Evolutionary conservation across 2,113 vertebrate species (phyloP).

Genomic region (Zonotrichia leucophrys): DNA sequence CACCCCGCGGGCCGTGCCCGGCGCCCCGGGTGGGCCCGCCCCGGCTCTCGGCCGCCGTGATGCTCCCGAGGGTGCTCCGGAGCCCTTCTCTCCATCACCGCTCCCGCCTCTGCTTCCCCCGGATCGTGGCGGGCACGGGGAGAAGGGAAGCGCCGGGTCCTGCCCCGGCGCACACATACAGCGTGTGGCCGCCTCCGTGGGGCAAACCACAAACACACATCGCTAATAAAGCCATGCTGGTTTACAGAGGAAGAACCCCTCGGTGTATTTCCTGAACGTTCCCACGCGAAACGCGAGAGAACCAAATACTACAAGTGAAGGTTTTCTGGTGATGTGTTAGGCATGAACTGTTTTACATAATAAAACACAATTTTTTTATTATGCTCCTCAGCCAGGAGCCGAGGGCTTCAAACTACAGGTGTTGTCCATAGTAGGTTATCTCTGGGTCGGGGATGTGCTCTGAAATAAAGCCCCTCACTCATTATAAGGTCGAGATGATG

Average conservation of each 20-base stretch:
- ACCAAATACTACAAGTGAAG: background rate
- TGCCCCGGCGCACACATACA: background rate
- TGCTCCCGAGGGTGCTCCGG: background rate
- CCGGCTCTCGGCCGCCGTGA: background rate
- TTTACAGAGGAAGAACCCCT: background rate
- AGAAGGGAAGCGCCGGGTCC: fast-evolving
- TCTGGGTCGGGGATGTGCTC: background rate
- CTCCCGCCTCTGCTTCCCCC: background rate
- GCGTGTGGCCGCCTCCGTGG: background rate
- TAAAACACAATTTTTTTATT: background rate
- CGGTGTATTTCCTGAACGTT: fast-evolving
- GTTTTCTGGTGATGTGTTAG: background rate
- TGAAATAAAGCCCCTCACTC: constrained; percentile 70
- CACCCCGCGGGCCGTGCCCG: no score
- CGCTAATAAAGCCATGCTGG: fast-evolving
- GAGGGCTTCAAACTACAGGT: background rate
- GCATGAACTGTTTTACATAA: fast-evolving
- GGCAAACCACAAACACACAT: fast-evolving
- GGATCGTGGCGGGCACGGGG: fast-evolving
- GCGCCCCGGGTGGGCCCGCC: background rate
- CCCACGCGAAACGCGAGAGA: background rate
- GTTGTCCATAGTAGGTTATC: constrained; percentile 20
- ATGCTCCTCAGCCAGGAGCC: no score
- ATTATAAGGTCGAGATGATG: constrained; percentile 76
- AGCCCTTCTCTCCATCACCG: background rate